Evolutionary conservation across 2,888 invertebrate species (phyloP), one percentile per base, ranked within the genome.

Genomic region (Cephus pulcher): DNA sequence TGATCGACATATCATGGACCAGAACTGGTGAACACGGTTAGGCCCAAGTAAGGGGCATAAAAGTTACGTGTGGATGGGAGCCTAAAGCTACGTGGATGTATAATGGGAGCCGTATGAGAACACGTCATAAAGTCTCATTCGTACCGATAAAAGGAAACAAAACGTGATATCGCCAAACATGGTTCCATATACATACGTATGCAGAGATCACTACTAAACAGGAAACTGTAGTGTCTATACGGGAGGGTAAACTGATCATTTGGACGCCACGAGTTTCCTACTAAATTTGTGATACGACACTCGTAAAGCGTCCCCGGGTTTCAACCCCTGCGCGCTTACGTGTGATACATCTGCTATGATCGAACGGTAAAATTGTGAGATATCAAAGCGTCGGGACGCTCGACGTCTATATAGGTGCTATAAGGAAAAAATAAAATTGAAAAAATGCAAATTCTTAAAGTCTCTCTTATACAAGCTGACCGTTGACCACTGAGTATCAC

Each of bases 121-220:
- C 86, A 86, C 85, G 82, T 87, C 88, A 85, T 88, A 88, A 88
- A 88, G 85, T 88, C 83, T 83, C 85, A 86, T 88, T 88, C 85
- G 83, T 83, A 86, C 83, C 84, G 77, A 79, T 73, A 80, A 76
- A 80, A 79, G 75, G 75, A 78, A 78, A 69, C 56, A 73, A 76
- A 78, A 34, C n/a, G n/a, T 33, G 23, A 74, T 40, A 40, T 15
- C 40, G 40, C 40, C 15, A 15, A 40, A 40, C 6, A 40, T 6
- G 15, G 40, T 4, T 40, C 40, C 40, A 15, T 15, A 40, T 33
- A 34, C 40, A 40, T 33, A 34, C 40, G 68, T 75, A 73, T 79
- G 74, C 40, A 40, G 15, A 40, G 15, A 40, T 40, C 40, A 40
- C 15, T 40, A 40, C 40, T 40, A 40, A 40, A 40, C 15, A 15